phyloP scores from a whole-genome alignment of 2,888 invertebrate genomes.

The Rhagium mordax region DNA sequence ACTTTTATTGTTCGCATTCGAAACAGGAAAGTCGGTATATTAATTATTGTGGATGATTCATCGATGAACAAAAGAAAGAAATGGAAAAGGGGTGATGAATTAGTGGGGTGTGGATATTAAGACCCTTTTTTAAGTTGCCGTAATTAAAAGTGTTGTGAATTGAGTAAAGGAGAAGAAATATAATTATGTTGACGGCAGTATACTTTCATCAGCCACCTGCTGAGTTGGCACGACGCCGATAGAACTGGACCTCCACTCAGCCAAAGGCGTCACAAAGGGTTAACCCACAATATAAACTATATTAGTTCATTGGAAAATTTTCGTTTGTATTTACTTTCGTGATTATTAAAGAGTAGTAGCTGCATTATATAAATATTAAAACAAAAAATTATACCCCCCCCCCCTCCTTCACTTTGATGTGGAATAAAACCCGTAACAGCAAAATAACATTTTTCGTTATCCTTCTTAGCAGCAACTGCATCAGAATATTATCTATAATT shows the following conservation, averaged over 20 bases:
- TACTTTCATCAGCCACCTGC: slow-evolving; percentile 66
- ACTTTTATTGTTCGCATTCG: slow-evolving; percentile 20
- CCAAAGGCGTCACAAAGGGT: slow-evolving; percentile 10
- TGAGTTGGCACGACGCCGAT: slow-evolving; percentile 52
- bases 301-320: too few species aligned
- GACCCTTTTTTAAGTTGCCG: slow-evolving; percentile 61
- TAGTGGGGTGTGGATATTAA: slow-evolving; percentile 55
- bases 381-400: too few species aligned
- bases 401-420: too few species aligned
- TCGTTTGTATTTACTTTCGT: too few species aligned
- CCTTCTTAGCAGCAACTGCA: too few species aligned
- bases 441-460: too few species aligned
- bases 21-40: slow-evolving; percentile 38
- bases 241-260: slow-evolving; percentile 22
- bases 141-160: slow-evolving; percentile 65
- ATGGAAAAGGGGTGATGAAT: slow-evolving; percentile 43
- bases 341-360: too few species aligned
- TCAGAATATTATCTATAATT: too few species aligned
- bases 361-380: too few species aligned
- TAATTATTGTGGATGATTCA: slow-evolving; percentile 50
- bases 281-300: too few species aligned
- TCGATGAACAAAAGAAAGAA: slow-evolving; percentile 47
- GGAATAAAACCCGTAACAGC: too few species aligned
- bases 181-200: slow-evolving; percentile 65
- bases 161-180: slow-evolving; percentile 64